These are phyloP conservation scores for Gambusia affinis DNA, from an alignment of 2,113 vertebrate genomes.

Conservation along the genomic window DNA sequence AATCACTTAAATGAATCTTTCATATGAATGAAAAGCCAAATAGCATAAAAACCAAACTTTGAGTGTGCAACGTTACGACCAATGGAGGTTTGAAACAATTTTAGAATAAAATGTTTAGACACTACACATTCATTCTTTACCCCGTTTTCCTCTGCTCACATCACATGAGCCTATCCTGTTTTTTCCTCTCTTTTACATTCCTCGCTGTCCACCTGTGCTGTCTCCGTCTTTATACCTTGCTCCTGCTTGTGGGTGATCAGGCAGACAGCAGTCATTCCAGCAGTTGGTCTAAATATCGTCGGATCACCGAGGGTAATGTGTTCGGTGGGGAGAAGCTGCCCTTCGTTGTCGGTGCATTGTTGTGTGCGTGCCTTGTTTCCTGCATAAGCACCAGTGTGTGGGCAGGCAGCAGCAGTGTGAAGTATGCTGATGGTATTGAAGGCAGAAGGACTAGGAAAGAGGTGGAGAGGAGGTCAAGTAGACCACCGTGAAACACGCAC, in stretches of 20 bases:
- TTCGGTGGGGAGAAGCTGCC: slow-evolving; percentile 13
- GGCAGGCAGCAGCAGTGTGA: slow-evolving; percentile 59
- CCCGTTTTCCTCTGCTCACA: too few species aligned
- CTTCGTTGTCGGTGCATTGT: slow-evolving; percentile 20
- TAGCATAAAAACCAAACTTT: too few species aligned
- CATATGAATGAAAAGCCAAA: too few species aligned
- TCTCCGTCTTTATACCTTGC: background rate
- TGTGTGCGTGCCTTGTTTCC: slow-evolving; percentile 5
- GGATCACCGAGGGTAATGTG: slow-evolving; percentile 20
- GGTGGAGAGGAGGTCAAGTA: slow-evolving; percentile 70
- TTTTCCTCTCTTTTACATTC: background rate
- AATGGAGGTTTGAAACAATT: too few species aligned
- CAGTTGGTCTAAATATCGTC: slow-evolving; percentile 35
- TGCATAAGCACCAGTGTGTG: slow-evolving; percentile 47
- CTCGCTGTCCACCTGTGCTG: background rate
- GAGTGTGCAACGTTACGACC: too few species aligned
- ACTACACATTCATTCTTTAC: too few species aligned
- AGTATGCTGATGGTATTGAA: slow-evolving; percentile 64
- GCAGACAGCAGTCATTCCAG: slow-evolving; percentile 19
- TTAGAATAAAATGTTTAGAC: too few species aligned
- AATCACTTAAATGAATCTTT: too few species aligned
- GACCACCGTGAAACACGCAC: slow-evolving; percentile 38
- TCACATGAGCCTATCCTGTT: too few species aligned
- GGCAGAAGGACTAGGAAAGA: slow-evolving; percentile 50
- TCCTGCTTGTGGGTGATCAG: slow-evolving; percentile 43